Conservation (phyloP, 2,113 vertebrate species). For the Urocolius indicus region DNA sequence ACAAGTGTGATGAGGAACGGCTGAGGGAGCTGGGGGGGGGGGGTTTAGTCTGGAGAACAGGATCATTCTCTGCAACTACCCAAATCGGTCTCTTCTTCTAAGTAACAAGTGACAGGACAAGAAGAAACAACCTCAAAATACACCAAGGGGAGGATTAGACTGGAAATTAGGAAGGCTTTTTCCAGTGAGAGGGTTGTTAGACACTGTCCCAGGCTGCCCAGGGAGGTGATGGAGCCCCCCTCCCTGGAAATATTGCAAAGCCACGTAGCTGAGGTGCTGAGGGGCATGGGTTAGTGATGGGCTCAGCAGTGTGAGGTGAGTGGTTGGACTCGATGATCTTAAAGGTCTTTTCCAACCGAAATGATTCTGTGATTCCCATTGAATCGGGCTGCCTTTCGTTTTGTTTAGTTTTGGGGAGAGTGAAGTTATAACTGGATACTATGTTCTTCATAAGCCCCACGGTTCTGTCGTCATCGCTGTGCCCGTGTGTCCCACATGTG, state of each 20-base stretch:
- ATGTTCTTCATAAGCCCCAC: fast-evolving
- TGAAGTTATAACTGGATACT: fast-evolving
- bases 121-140: neutral
- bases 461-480: neutral
- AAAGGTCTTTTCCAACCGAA: neutral
- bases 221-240: neutral
- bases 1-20: no score
- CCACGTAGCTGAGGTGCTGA: neutral
- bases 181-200: neutral
- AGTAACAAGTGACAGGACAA: neutral
- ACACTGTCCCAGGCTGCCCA: neutral
- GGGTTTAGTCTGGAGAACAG: neutral
- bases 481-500: neutral
- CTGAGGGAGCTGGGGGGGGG: neutral
- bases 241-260: neutral
- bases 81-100: neutral
- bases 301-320: neutral
- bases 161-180: neutral
- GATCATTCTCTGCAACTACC: neutral
- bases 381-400: no score
- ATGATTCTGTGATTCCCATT: neutral
- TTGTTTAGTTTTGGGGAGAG: no score
- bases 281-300: neutral
- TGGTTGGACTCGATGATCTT: neutral
- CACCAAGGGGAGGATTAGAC: neutral